Evolutionary conservation across 2,113 vertebrate species (phyloP).

Genomic region (Poecilia latipinna): DNA sequence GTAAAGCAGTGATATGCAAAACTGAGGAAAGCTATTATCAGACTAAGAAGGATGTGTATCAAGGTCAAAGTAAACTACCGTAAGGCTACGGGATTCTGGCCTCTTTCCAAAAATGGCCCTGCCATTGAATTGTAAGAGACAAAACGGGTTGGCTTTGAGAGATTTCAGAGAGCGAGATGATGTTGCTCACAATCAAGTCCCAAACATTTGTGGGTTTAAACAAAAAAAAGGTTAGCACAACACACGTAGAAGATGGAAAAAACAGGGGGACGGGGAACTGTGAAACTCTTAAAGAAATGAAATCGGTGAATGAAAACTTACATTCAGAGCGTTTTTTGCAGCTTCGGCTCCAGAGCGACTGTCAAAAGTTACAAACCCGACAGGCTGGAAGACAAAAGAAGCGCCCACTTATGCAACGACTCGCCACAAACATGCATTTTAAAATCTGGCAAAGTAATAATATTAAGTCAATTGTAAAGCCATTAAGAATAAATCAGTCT

Average conservation of each 20-base stretch:
- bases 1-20: slow-evolving; percentile 78
- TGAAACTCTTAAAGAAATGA: neutral
- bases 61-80: slow-evolving; percentile 81
- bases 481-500: neutral
- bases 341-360: slow-evolving; percentile 95
- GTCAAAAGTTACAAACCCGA: slow-evolving; percentile 99
- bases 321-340: slow-evolving; percentile 96
- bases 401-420: neutral
- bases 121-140: slow-evolving; percentile 79
- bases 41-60: slow-evolving; percentile 75
- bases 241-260: neutral
- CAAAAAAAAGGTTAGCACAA: slow-evolving; percentile 49
- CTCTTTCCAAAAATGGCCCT: slow-evolving; percentile 80
- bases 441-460: neutral
- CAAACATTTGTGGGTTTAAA: slow-evolving; percentile 36
- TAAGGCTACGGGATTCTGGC: slow-evolving; percentile 78
- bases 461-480: neutral
- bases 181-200: slow-evolving; percentile 17
- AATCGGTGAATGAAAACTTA: slow-evolving; percentile 59
- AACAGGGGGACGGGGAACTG: neutral
- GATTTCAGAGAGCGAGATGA: slow-evolving; percentile 26
- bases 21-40: slow-evolving; percentile 71
- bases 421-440: neutral
- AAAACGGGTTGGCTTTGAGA: slow-evolving; percentile 69
- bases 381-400: slow-evolving; percentile 85